Conservation (phyloP, 64 coral and sea anemone genomes). For the Stylophora pistillata region DNA sequence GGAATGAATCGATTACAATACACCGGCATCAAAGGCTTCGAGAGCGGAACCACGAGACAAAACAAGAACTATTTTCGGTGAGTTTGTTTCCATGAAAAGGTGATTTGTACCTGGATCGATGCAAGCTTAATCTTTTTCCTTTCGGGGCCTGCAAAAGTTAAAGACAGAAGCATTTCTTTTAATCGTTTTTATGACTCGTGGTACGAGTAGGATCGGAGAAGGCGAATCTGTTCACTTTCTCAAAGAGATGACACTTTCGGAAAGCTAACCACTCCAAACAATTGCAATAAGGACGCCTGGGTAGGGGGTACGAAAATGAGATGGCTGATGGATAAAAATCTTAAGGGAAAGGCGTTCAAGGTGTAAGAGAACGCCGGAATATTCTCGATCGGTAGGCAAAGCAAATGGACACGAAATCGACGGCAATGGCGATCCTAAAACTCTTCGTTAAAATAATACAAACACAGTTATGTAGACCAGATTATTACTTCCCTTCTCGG, state of each 20-base stretch:
- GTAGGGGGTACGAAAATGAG: too few species aligned
- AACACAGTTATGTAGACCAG: background rate
- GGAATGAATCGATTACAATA: constrained; percentile 1
- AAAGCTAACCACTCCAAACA: background rate
- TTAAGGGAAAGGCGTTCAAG: background rate
- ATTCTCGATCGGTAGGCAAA: constrained; percentile 2
- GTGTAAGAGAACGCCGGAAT: background rate
- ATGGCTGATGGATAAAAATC: background rate
- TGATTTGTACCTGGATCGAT: constrained; percentile 17
- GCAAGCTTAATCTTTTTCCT: constrained; percentile 49
- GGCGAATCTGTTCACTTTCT: background rate
- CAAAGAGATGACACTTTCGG: background rate
- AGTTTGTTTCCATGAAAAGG: background rate
- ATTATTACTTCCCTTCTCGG: background rate
- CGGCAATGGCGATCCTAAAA: background rate
- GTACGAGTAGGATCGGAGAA: background rate
- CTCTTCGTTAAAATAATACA: background rate
- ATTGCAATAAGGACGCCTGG: background rate
- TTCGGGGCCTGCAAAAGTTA: constrained; percentile 34
- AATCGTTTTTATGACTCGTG: background rate
- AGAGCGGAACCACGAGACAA: background rate
- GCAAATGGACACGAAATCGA: constrained; percentile 39
- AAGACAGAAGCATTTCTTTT: background rate
- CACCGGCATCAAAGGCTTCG: background rate
- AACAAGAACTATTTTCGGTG: background rate